A percentile compares a stretch with the other conserved stretches of the same genome.
Conservation (phyloP, 2,113 vertebrate species). For the Clinocottus analis region DNA sequence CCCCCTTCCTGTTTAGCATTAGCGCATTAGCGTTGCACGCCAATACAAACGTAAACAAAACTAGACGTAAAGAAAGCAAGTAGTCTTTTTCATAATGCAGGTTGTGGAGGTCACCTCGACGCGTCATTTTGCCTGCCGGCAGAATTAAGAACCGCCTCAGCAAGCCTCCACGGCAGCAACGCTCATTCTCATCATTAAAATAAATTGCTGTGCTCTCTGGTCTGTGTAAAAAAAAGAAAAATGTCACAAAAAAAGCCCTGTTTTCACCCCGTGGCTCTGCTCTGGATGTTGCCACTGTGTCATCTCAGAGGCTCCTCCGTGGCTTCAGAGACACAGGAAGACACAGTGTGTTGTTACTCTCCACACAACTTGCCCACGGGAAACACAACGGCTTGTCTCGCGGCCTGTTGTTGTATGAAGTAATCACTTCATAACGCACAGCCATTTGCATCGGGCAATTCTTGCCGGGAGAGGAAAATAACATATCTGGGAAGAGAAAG, state of each 20-base stretch:
- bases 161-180: conserved; percentile 45
- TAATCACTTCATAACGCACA: conserved; percentile 61
- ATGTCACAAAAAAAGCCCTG: conserved; percentile 22
- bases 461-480: conserved; percentile 20
- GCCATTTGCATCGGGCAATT: conserved; percentile 40
- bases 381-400: conserved; percentile 14
- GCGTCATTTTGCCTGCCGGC: conserved; percentile 43
- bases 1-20: conserved; percentile 15
- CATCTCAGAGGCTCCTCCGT: conserved; percentile 43
- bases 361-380: conserved; percentile 43
- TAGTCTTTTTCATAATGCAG: conserved; percentile 47
- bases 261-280: conserved; percentile 36
- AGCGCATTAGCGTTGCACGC: conserved; percentile 18
- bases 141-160: conserved; percentile 58
- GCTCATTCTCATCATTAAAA: conserved; percentile 66
- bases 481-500: not conserved
- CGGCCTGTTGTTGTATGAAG: conserved; percentile 27
- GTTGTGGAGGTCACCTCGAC: conserved; percentile 57
- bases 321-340: conserved; percentile 39
- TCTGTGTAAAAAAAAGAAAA: conserved; percentile 46
- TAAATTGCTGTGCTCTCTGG: conserved; percentile 53
- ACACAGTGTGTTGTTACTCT: conserved; percentile 35
- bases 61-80: conserved; percentile 34
- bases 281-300: conserved; percentile 55
- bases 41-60: conserved; percentile 44